Conservation (phyloP, 2,113 vertebrate genomes). For the Thermophis baileyi region DNA sequence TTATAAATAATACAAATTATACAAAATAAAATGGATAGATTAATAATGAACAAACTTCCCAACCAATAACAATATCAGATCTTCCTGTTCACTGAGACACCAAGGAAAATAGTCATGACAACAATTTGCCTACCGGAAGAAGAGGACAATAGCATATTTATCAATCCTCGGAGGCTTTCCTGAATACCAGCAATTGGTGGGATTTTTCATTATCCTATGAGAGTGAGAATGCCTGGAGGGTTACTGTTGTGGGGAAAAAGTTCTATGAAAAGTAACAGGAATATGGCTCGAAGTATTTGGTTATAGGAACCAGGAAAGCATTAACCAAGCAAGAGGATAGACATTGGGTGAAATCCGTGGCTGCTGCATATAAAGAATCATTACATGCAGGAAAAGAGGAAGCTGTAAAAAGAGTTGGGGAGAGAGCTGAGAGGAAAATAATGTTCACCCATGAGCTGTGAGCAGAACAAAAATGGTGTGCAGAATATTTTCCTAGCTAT, state of each 20-base stretch:
- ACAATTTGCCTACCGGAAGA: not conserved
- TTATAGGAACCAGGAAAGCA: not conserved
- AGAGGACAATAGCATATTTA: not conserved
- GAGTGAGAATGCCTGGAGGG: not conserved
- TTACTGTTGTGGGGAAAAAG: not conserved
- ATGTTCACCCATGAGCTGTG: not conserved
- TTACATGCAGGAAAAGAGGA: not conserved
- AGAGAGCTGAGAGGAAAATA: no score
- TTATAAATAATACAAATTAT: not conserved
- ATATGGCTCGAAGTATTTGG: not conserved
- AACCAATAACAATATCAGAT: not conserved
- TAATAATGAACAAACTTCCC: not conserved
- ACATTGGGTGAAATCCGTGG: not conserved
- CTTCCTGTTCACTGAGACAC: not conserved
- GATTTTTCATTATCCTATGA: not conserved
- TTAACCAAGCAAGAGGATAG: not conserved
- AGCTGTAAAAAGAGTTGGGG: not conserved
- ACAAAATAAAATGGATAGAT: not conserved
- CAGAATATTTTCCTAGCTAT: not conserved
- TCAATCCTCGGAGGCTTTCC: not conserved
- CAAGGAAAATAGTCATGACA: not conserved
- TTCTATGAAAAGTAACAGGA: not conserved
- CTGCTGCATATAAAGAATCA: not conserved
- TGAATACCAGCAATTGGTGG: not conserved
- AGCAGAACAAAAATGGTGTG: not conserved